Conservation (phyloP, 2,888 invertebrate species). For the Platycnemis pennipes region DNA sequence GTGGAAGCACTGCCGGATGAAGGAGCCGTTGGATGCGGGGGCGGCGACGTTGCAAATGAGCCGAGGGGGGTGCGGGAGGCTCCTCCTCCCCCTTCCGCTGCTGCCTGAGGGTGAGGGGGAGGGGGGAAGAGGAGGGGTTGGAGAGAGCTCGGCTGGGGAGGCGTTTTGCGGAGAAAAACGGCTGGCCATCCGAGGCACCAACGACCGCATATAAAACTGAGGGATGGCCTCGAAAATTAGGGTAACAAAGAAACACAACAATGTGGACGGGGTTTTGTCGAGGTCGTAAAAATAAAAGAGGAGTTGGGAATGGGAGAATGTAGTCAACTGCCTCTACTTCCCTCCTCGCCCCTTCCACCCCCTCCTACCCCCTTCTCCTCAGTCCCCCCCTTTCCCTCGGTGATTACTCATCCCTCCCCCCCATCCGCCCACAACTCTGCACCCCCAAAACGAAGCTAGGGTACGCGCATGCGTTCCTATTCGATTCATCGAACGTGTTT, state of each 20-base stretch:
- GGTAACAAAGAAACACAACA: conserved; percentile 68
- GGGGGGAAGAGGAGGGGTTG: background rate
- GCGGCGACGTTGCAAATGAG: background rate
- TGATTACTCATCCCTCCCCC: background rate
- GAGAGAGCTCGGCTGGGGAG: background rate
- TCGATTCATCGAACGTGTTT: no score
- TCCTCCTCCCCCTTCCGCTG: background rate
- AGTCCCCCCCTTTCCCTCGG: background rate
- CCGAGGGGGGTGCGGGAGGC: background rate
- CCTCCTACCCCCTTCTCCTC: no score
- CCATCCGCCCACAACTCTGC: background rate
- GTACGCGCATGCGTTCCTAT: no score
- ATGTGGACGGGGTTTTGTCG: conserved; percentile 65
- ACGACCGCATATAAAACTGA: conserved; percentile 67
- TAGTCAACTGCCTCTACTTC: background rate
- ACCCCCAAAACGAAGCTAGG: no score
- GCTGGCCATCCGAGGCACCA: conserved; percentile 53
- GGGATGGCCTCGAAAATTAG: conserved; percentile 64
- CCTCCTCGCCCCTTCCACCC: background rate
- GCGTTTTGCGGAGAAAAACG: background rate
- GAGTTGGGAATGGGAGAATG: background rate
- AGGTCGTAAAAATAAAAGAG: conserved; percentile 60
- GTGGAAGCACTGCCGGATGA: no score
- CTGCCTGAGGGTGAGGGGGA: background rate
- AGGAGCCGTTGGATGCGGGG: no score